Percentiles rank a stretch among this genome's conserved stretches.
phyloP scores from a whole-genome alignment of 2,113 vertebrate species.

The Phainopepla nitens region DNA sequence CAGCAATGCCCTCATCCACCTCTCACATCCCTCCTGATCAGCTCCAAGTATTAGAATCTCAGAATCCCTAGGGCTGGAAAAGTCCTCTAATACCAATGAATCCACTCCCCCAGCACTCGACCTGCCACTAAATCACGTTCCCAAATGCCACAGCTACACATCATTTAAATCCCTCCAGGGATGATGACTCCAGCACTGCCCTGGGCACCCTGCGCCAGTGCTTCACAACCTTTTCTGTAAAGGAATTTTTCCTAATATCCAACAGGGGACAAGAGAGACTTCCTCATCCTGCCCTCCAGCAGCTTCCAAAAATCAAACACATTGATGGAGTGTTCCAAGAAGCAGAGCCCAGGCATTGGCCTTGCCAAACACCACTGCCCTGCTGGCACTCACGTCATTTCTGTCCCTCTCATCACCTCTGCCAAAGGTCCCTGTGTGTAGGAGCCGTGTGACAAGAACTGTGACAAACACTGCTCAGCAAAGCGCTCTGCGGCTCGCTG shows the following conservation, averaged over 20 bases:
- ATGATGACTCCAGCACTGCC: not conserved
- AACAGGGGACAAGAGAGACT: not conserved
- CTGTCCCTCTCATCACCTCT: not conserved
- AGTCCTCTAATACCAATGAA: not conserved
- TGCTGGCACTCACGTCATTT: rapidly evolving
- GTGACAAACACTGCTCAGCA: not conserved
- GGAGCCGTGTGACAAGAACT: not conserved
- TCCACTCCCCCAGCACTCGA: not conserved
- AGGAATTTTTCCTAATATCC: not conserved
- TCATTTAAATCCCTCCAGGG: not conserved
- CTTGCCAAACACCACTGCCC: not conserved
- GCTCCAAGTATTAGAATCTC: not conserved
- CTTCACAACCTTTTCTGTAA: not conserved
- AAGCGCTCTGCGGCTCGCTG: not conserved
- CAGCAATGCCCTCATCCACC: not conserved
- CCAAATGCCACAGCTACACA: not conserved
- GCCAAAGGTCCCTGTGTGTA: not conserved
- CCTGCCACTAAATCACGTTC: rapidly evolving
- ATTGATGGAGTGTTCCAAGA: rapidly evolving
- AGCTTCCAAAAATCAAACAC: not conserved
- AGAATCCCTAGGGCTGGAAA: not conserved
- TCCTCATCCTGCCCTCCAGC: not conserved
- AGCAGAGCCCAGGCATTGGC: not conserved
- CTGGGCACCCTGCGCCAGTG: not conserved
- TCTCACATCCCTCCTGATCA: not conserved